phyloP scores from a whole-genome alignment of 2,888 invertebrate species.

The Epistrophe eligans region DNA sequence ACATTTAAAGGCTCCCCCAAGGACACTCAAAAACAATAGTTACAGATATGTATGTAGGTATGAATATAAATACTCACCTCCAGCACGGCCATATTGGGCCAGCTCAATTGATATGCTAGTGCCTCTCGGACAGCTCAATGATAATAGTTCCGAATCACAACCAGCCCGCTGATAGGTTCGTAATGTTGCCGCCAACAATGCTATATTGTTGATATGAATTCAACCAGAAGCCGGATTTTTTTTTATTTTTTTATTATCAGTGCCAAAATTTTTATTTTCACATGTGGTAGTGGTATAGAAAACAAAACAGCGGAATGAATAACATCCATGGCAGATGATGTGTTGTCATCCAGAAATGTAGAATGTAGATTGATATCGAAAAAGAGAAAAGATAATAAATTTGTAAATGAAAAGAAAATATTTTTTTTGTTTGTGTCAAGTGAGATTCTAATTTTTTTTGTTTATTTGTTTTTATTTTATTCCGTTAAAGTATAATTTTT shows the following conservation, averaged over 20 bases:
- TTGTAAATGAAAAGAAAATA: slow-evolving; percentile 61
- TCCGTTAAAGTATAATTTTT: not conserved
- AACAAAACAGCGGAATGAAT: not conserved
- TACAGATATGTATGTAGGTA: too few species aligned
- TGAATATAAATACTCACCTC: slow-evolving; percentile 82
- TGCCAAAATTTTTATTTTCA: slow-evolving; percentile 49
- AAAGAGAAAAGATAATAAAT: slow-evolving; percentile 36
- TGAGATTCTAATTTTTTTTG: slow-evolving; percentile 33
- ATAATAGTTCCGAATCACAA: slow-evolving; percentile 95
- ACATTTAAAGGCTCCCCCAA: slow-evolving; percentile 8
- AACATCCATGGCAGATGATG: slow-evolving; percentile 34
- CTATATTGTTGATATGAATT: slow-evolving; percentile 86
- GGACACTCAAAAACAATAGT: slow-evolving; percentile 12
- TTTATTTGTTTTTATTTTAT: slow-evolving; percentile 1
- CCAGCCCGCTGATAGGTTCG: slow-evolving; percentile 95
- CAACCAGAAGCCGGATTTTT: not conserved
- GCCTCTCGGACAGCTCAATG: slow-evolving; percentile 94
- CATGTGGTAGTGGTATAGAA: slow-evolving; percentile 18
- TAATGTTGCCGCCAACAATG: slow-evolving; percentile 94
- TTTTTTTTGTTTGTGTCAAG: slow-evolving; percentile 38
- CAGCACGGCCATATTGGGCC: slow-evolving; percentile 92
- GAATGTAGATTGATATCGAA: slow-evolving; percentile 59
- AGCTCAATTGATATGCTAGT: slow-evolving; percentile 96
- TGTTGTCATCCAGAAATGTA: slow-evolving; percentile 50
- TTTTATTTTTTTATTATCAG: slow-evolving; percentile 18